Conservation (phyloP, 2,888 invertebrate genomes). For the Hemistola chrysoprasaria region DNA sequence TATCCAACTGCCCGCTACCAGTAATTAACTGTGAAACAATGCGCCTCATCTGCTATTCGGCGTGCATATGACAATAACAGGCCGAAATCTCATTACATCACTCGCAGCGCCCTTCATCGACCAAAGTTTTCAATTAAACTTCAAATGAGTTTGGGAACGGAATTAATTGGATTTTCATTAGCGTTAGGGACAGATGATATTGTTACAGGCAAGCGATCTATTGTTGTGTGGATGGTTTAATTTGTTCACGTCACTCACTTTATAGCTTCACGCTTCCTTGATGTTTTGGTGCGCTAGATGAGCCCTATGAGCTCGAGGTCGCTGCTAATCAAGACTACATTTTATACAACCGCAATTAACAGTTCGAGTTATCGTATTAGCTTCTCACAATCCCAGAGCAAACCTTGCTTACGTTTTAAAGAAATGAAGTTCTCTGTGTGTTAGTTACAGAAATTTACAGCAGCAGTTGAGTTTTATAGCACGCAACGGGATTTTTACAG, state of each 20-base stretch:
- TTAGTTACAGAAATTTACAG: too few relatives aligned
- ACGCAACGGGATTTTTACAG: too few relatives aligned
- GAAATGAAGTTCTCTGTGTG: too few relatives aligned
- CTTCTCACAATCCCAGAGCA: too few relatives aligned
- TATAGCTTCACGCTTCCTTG: conserved; percentile 46
- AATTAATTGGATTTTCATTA: conserved; percentile 82
- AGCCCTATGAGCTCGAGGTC: conserved; percentile 18
- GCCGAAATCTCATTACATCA: conserved; percentile 75
- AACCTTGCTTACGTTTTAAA: too few relatives aligned
- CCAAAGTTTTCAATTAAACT: conserved; percentile 80
- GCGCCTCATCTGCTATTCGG: conserved; percentile 68
- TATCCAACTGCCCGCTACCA: too few relatives aligned
- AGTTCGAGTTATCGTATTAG: too few relatives aligned
- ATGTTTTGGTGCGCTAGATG: conserved; percentile 25
- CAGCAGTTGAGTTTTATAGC: too few relatives aligned
- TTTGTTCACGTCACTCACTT: conserved; percentile 71
- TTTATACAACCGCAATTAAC: background rate
- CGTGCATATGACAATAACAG: conserved; percentile 76
- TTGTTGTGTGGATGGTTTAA: conserved; percentile 43
- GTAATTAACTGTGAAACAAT: conserved; percentile 66
- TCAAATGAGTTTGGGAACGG: conserved; percentile 77
- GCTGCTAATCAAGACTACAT: conserved; percentile 12
- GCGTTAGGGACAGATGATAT: conserved; percentile 77
- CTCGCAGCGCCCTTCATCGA: conserved; percentile 60
- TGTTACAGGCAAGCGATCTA: conserved; percentile 69